Conservation (phyloP, 2,888 invertebrate genomes). For the Hypolimnas misippus region DNA sequence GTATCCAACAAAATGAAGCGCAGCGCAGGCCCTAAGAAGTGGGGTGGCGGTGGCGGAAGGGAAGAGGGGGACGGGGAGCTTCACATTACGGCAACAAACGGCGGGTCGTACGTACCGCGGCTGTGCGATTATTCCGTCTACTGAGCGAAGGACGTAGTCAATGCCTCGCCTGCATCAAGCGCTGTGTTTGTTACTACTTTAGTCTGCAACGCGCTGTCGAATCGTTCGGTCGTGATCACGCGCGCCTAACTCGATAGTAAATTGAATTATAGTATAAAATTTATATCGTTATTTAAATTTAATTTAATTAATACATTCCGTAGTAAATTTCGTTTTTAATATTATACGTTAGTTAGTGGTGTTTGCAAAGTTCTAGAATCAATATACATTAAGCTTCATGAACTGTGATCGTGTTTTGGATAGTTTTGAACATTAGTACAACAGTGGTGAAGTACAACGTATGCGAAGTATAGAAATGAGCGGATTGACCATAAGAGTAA, state of each 20-base stretch:
- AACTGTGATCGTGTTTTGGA: conserved; percentile 73
- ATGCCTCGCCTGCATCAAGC: conserved; percentile 65
- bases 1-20: conserved; percentile 46
- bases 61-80: conserved; percentile 48
- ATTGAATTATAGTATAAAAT: conserved; percentile 54
- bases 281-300: conserved; percentile 53
- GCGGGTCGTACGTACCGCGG: conserved; percentile 53
- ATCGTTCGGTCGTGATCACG: conserved; percentile 63
- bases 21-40: conserved; percentile 34
- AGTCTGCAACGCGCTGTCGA: conserved; percentile 75
- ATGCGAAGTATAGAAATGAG: conserved; percentile 80
- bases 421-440: conserved; percentile 71
- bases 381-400: conserved; percentile 59
- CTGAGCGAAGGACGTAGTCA: conserved; percentile 70
- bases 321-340: conserved; percentile 47
- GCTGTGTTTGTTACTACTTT: conserved; percentile 53
- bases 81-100: conserved; percentile 50
- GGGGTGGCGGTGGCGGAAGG: conserved; percentile 43
- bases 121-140: conserved; percentile 77
- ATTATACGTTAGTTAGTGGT: conserved; percentile 39
- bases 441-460: conserved; percentile 66
- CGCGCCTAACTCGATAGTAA: conserved; percentile 49
- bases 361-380: conserved; percentile 46
- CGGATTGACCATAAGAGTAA: conserved; percentile 82
- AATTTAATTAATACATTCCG: conserved; percentile 55